Conservation (phyloP, 1,140 invertebrate genomes). For the Bombus turneri region DNA sequence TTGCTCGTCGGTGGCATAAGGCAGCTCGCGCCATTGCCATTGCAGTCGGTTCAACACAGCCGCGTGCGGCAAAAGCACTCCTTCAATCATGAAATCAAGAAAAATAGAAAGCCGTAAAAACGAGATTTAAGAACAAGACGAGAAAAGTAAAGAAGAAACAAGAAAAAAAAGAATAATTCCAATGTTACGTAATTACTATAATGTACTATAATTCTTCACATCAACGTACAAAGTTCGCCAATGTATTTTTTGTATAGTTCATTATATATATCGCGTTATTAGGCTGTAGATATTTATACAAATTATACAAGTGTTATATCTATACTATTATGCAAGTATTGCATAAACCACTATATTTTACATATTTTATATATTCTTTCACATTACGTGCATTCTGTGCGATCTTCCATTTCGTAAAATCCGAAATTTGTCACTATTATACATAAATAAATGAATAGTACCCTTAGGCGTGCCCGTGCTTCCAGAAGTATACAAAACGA, state of each 20-base stretch:
- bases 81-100: constrained; percentile 7
- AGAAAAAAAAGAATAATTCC: not conserved
- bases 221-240: too few species aligned
- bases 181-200: not conserved
- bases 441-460: constrained; percentile 49
- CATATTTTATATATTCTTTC: too few species aligned
- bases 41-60: constrained; percentile 90
- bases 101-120: not conserved
- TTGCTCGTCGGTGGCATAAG: constrained; percentile 86
- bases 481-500: constrained; percentile 95
- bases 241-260: too few species aligned
- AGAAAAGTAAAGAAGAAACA: too few species aligned
- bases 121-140: not conserved
- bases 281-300: not conserved
- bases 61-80: constrained; percentile 86
- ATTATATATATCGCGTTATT: too few species aligned
- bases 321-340: not conserved
- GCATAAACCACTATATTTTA: too few species aligned
- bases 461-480: constrained; percentile 97
- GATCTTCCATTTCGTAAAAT: too few species aligned
- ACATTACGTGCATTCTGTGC: too few species aligned
- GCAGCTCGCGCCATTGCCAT: constrained; percentile 93
- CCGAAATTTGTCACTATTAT: not conserved
- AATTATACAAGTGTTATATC: not conserved
- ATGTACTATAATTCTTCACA: too few species aligned